Evolutionary conservation across 2,797 vertebrate genomes (phyloP).

Genomic region (Simalia tracyae): DNA sequence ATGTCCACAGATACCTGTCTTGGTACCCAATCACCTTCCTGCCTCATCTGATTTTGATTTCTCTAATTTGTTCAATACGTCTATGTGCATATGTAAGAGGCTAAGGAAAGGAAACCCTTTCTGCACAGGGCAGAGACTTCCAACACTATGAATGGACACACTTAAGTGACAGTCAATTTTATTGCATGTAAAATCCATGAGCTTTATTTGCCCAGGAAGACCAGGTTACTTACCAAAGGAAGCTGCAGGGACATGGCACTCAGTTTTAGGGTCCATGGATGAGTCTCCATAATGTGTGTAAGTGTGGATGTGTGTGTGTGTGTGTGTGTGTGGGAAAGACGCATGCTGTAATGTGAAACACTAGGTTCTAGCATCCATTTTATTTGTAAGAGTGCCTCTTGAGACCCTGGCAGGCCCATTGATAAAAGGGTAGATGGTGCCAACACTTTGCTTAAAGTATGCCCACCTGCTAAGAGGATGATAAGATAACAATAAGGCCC

Average conservation of each 20-base stretch:
- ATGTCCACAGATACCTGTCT: background rate
- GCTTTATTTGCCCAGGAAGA: background rate
- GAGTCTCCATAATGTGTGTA: background rate
- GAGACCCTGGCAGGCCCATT: background rate
- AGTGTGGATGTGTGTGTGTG: background rate
- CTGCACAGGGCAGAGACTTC: background rate
- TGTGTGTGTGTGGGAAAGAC: background rate
- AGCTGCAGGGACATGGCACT: background rate
- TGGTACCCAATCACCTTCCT: background rate
- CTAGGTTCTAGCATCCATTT: background rate
- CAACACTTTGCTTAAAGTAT: background rate
- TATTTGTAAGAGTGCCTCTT: background rate
- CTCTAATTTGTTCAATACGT: background rate
- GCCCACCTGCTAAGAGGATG: background rate
- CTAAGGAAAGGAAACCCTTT: background rate
- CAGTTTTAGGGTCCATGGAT: background rate
- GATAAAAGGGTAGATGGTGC: background rate
- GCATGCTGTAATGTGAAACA: background rate
- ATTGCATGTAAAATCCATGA: background rate
- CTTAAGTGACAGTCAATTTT: background rate
- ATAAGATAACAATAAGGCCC: background rate
- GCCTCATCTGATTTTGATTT: background rate
- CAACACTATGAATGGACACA: background rate
- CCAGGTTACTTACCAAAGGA: background rate
- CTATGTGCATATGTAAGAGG: background rate